Base-by-base conservation (phyloP, 2,113 vertebrate species). In the Albula glossodonta region DNA sequence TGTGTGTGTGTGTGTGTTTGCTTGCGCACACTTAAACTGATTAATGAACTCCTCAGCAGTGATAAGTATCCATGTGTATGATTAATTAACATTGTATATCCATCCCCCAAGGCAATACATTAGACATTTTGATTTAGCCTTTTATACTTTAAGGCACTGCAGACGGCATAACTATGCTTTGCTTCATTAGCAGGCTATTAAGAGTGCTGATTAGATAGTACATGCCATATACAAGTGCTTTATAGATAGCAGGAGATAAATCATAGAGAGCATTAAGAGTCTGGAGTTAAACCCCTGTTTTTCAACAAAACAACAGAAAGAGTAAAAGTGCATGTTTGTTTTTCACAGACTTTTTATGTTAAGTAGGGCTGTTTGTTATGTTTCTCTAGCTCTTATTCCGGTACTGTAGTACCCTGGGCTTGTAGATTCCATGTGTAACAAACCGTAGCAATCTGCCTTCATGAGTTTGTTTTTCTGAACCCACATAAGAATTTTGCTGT, bases 71-170 rank as follows among this genome's bases (percentile, higher is more conserved):
- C 93, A 89, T 92, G 91, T 91, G 91, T 90, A 85, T 89, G 92
- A 93, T 93, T 91, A 94, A 94, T 94, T 93, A 94, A 90, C 88
- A 89, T 87, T 83, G 86, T 87, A 88, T 87, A 53, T 87, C 85
- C 89, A 80, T 90, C 86, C 91, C 31, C 91, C 89, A 80, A 83
- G 89, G 92, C 87, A 82, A 85, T 84, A 51, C 87, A 84, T 84
- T 88, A 86, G 82, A 83, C 77, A 60, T 88, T 90, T 90, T 78
- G 89, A 90, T 89, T 91, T 89, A 93, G 91, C 91, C 86, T 91
- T 89, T 74, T 84, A 90, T 86, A 82, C 87, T 94, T 89, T 88
- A 93, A 90, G 88, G 89, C 88, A 89, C 90, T 89, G 90, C 92
- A 91, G 81, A 82, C 86, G 88, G 70, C 90, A 89, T 92, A 88